Base-by-base conservation (phyloP, 2,888 invertebrate genomes). In the Bellardia bayeri region DNA sequence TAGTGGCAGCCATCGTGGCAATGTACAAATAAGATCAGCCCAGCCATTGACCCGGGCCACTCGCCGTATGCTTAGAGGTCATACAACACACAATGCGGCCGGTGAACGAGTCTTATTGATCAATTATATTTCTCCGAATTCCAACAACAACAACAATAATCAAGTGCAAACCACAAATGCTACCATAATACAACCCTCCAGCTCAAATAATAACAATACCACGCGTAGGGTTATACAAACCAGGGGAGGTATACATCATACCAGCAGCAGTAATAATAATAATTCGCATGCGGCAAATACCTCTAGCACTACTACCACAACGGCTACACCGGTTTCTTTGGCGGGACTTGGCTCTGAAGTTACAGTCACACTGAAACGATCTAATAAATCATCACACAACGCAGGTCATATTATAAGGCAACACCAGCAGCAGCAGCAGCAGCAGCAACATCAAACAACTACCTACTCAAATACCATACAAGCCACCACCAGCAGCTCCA, bases 331-430 rank as follows among this genome's bases (percentile, higher is more conserved):
- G 49, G 92, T 92, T 66, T 92, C 92, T 37, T 92, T 92, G 86
- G 92, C 92, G 82, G 92, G 92, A 61, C 90, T 92, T 33, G 92
- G 92, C 89, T 92, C 92, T 87, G 92, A 92, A 90, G 92, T 92
- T 90, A 92, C 92, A 37, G 92, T 92, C 71, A 92, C 92, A 3
- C 66, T 92, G 88, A 92, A 92, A 88, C 92, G 92, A 74, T 90
- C 90, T 63, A 87, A 86, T 81, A 89, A 89, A 90, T 91, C 89
- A 89, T 82, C 66, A 30, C 79, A 86, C 5, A 83, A 86, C 75
- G 92, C 92, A 90, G 92, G 92, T 92, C 92, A 92, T 92, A 92
- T 92, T 91, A 92, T 92, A 89, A 90, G 92, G 69, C 87, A 89
- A 76, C 89, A 89, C 1, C 89, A 88, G 6, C 79, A 90, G 85